phyloP scores from a whole-genome alignment of 2,113 vertebrate genomes.

The Anolis carolinensis region DNA sequence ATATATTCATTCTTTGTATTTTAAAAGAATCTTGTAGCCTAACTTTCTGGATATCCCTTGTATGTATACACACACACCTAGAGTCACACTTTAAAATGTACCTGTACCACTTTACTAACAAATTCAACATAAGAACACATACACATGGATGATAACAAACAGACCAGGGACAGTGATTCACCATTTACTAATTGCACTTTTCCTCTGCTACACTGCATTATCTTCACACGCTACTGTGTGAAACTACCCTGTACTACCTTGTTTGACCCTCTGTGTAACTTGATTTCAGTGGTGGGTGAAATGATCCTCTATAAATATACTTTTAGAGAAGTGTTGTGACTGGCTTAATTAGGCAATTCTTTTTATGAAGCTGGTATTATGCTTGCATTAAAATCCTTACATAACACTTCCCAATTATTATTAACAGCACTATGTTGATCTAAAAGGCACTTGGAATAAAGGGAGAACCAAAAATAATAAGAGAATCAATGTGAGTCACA shows the following conservation, averaged over 20 bases:
- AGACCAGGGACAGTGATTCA: not conserved
- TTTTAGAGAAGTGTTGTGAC: constrained; percentile 43
- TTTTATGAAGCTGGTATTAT: constrained; percentile 35
- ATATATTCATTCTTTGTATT: no score
- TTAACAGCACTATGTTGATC: constrained; percentile 47
- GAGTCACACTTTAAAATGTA: no score
- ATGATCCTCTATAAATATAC: not conserved
- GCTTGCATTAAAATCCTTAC: constrained; percentile 45
- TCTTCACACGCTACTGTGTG: not conserved
- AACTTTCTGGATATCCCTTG: no score
- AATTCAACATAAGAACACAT: no score
- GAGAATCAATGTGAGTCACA: constrained; percentile 7
- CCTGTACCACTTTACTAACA: no score
- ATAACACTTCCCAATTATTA: constrained; percentile 51
- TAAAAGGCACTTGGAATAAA: constrained; percentile 50
- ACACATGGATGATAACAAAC: not conserved
- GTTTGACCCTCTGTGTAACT: constrained; percentile 44
- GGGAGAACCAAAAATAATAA: constrained; percentile 6
- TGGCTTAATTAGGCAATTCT: constrained; percentile 53
- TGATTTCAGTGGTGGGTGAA: not conserved
- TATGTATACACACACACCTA: no score
- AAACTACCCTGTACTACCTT: constrained; percentile 9
- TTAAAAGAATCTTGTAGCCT: no score
- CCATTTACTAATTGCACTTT: not conserved
- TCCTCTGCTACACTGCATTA: not conserved